A percentile compares a stretch with the other conserved stretches of the same genome.
Conservation (phyloP, 1,140 invertebrate species). For the Globodera ellingtonae region DNA sequence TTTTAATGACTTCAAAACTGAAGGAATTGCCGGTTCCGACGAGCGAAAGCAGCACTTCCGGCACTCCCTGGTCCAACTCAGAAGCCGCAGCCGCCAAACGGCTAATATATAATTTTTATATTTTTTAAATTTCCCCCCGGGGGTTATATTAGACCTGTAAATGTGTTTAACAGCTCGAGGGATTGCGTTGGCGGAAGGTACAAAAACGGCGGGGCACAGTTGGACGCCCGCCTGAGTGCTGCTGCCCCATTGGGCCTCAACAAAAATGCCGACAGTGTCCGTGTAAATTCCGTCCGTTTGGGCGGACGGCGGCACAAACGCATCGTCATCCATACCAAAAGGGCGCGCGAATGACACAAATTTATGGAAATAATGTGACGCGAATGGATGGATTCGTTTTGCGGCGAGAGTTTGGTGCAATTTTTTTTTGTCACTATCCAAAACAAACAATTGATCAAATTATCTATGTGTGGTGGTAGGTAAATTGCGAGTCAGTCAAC, state of each 20-base stretch:
- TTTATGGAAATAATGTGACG: neutral
- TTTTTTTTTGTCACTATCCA: neutral
- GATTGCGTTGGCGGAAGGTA: slow-evolving; percentile 21
- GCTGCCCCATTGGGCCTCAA: slow-evolving; percentile 28
- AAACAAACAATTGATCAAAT: slow-evolving; percentile 4
- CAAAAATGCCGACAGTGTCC: slow-evolving; percentile 32
- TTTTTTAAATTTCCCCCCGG: neutral
- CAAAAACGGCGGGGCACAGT: slow-evolving; percentile 30
- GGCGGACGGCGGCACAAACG: neutral
- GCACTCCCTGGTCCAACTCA: slow-evolving; percentile 50
- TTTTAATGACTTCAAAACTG: slow-evolving; percentile 39
- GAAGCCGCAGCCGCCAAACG: slow-evolving; percentile 22
- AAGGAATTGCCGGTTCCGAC: slow-evolving; percentile 58
- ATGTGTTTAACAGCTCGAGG: slow-evolving; percentile 36
- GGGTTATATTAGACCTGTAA: slow-evolving; percentile 22
- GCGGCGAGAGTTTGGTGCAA: neutral
- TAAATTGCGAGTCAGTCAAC: neutral
- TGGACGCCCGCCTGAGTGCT: slow-evolving; percentile 21
- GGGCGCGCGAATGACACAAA: neutral
- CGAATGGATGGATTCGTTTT: neutral
- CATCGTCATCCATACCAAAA: slow-evolving; percentile 2
- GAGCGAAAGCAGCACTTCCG: slow-evolving; percentile 56
- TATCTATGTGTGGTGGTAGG: neutral
- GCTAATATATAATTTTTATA: slow-evolving; percentile 6
- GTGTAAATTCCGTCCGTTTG: slow-evolving; percentile 24